These are phyloP conservation scores for Megaustenia siamemsis DNA, from an alignment of 2,888 invertebrate species.

Conservation along the genomic window DNA sequence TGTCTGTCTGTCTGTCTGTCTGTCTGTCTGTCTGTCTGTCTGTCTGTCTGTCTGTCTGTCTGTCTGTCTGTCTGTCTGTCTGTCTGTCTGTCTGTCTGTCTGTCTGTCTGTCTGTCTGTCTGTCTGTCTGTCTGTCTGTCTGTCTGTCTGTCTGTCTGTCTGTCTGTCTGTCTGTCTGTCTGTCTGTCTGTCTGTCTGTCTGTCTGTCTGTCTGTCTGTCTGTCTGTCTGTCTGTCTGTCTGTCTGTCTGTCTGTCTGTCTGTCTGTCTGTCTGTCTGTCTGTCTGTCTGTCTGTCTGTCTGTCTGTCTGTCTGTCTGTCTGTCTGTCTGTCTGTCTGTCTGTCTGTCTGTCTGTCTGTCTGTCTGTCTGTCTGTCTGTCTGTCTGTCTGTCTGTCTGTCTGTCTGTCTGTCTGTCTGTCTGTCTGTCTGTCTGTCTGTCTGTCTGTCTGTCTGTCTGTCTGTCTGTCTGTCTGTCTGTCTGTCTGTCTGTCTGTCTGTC, in stretches of 20 bases:
- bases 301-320: conserved; percentile 7
- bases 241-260: conserved; percentile 13
- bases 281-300: conserved; percentile 15
- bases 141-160: conserved; percentile 16
- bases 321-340: conserved; percentile 5
- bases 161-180: conserved; percentile 20
- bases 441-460: conserved; percentile 12
- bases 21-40: not conserved
- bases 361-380: not conserved
- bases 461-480: conserved; percentile 12
- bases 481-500: conserved; percentile 16
- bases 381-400: conserved; percentile 6
- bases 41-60: not conserved
- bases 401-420: conserved; percentile 6
- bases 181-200: conserved; percentile 34
- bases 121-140: conserved; percentile 9
- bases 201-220: conserved; percentile 33
- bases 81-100: not conserved
- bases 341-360: not conserved
- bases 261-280: conserved; percentile 15
- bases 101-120: conserved; percentile 30
- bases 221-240: conserved; percentile 19
- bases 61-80: not conserved
- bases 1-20: not conserved
- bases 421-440: conserved; percentile 11